phyloP scores from a whole-genome alignment of 2,113 vertebrate species.

The Cacatua alba region DNA sequence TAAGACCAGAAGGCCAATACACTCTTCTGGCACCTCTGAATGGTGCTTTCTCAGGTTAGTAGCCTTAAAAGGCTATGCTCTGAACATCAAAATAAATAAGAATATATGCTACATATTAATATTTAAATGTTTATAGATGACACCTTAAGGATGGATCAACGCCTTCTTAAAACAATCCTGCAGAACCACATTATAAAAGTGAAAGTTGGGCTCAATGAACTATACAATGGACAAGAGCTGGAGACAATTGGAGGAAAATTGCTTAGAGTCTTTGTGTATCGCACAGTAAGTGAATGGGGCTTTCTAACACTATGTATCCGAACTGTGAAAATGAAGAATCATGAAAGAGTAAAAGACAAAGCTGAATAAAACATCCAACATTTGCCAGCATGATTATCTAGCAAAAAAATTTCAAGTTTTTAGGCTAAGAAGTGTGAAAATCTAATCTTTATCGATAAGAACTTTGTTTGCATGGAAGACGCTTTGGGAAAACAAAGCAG shows the following conservation, averaged over 20 bases:
- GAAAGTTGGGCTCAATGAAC: constrained; percentile 86
- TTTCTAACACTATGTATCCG: background rate
- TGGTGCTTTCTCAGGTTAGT: constrained; percentile 87
- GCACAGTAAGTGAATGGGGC: constrained; percentile 83
- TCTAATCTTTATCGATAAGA: accelerated
- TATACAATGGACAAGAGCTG: constrained; percentile 92
- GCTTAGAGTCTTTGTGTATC: constrained; percentile 94
- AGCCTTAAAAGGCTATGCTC: background rate
- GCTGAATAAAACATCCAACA: background rate
- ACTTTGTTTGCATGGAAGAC: background rate
- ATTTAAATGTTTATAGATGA: constrained; percentile 80
- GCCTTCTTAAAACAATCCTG: constrained; percentile 84
- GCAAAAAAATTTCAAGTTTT: background rate
- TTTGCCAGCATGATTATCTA: background rate
- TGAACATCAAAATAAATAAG: background rate
- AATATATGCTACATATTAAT: background rate
- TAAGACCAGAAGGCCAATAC: constrained; percentile 85
- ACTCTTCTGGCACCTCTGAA: constrained; percentile 92
- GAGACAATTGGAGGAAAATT: constrained; percentile 91
- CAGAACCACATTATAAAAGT: constrained; percentile 93
- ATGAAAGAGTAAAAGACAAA: background rate
- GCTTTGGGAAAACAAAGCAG: background rate
- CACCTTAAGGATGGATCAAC: constrained; percentile 89
- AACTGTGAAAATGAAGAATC: background rate
- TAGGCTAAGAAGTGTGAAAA: background rate